A percentile compares a stretch with the other conserved stretches of the same genome.
These are phyloP conservation scores for Saccostrea glomerata DNA, from an alignment of 1,140 invertebrate genomes.

Conservation along the genomic window DNA sequence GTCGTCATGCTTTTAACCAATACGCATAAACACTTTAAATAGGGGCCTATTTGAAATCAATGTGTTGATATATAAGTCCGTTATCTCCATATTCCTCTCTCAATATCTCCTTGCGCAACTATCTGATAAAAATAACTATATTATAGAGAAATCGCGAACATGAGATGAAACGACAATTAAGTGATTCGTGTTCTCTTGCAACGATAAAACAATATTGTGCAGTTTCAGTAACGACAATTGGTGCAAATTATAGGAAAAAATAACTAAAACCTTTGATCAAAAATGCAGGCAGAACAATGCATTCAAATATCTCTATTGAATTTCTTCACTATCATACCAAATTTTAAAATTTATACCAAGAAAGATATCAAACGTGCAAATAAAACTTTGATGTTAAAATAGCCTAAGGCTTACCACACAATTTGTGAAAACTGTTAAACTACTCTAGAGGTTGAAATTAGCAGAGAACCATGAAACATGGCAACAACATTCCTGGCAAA, in stretches of 20 bases:
- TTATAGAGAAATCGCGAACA: too few species aligned
- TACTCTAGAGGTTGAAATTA: constrained; percentile 34
- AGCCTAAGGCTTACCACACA: constrained; percentile 32
- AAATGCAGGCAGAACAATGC: constrained; percentile 32
- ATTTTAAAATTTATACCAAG: constrained; percentile 25
- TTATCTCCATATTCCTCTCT: too few species aligned
- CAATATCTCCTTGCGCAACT: too few species aligned
- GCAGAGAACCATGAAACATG: constrained; percentile 27
- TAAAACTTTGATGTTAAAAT: constrained; percentile 33
- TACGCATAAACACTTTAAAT: too few species aligned
- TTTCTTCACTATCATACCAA: constrained; percentile 28
- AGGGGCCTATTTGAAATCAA: too few species aligned
- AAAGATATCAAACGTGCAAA: constrained; percentile 31
- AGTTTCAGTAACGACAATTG: constrained; percentile 14
- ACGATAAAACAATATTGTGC: too few species aligned
- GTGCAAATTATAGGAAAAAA: constrained; percentile 27
- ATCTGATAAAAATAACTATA: too few species aligned
- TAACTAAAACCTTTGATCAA: background rate
- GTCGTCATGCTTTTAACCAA: too few species aligned
- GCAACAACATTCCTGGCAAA: constrained; percentile 14
- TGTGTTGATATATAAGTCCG: too few species aligned
- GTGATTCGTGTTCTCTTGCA: too few species aligned
- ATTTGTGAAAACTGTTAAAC: constrained; percentile 35
- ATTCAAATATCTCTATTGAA: constrained; percentile 20
- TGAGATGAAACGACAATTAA: too few species aligned